Percentiles rank a stretch among this genome's conserved stretches.
Conservation (phyloP, 1,140 invertebrate species). For the Coelopa frigida region DNA sequence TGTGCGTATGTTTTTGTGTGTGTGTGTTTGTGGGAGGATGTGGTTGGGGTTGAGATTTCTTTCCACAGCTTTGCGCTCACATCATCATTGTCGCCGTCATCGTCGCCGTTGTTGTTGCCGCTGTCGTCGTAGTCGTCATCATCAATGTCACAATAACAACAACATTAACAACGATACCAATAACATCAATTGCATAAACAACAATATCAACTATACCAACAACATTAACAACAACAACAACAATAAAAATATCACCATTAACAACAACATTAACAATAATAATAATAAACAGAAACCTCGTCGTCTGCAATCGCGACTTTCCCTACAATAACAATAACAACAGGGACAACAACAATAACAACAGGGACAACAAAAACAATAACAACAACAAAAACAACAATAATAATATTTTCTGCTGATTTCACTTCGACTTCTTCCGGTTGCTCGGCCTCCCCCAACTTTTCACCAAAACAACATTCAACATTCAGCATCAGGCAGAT, state of each 20-base stretch:
- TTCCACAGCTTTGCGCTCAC: not conserved
- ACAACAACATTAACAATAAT: not conserved
- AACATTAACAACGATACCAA: too few species aligned
- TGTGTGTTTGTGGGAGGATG: not conserved
- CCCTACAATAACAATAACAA: too few species aligned
- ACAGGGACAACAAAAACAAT: too few species aligned
- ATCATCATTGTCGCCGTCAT: constrained; percentile 1
- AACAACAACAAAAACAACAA: too few species aligned
- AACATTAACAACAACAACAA: not conserved
- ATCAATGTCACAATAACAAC: too few species aligned
- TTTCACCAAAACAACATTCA: not conserved
- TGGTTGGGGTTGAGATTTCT: not conserved
- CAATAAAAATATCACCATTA: not conserved
- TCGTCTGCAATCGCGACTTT: too few species aligned
- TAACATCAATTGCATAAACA: too few species aligned
- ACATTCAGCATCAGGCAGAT: not conserved
- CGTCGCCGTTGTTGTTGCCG: not conserved
- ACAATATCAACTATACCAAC: too few species aligned
- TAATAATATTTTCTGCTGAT: not conserved
- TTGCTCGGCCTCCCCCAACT: not conserved
- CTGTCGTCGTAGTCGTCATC: too few species aligned
- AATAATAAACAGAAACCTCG: not conserved
- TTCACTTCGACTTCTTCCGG: constrained; percentile 4
- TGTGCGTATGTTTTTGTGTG: not conserved
- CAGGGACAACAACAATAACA: too few species aligned